These are phyloP conservation scores for Drosophila nigricruria DNA, from an alignment of 2,888 invertebrate species.

Conservation along the genomic window DNA sequence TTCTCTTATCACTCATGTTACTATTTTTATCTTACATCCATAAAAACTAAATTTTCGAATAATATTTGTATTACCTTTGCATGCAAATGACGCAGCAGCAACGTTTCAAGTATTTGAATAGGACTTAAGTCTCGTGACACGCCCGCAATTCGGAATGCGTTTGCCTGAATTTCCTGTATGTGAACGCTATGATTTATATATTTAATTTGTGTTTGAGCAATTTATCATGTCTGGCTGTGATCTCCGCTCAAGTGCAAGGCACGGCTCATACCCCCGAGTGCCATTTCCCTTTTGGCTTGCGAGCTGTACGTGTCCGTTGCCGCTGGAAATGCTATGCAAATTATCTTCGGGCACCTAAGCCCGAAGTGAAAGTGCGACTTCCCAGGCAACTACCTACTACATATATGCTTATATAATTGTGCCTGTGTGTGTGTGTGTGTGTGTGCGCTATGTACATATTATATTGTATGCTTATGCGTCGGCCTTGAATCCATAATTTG, in stretches of 20 bases:
- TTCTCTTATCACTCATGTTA: background rate
- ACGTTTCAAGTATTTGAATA: background rate
- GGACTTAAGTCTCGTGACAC: background rate
- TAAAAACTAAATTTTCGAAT: background rate
- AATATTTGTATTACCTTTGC: conserved; percentile 14
- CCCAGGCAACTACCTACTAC: conserved; percentile 34
- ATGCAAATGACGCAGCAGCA: background rate
- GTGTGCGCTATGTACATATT: conserved; percentile 13
- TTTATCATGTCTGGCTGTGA: conserved; percentile 65
- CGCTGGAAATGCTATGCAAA: conserved; percentile 67
- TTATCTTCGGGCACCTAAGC: conserved; percentile 65
- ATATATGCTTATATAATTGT: conserved; percentile 1
- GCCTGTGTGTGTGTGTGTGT: background rate
- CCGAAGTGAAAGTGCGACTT: conserved; percentile 74
- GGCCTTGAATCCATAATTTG: conserved; percentile 81
- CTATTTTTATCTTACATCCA: background rate
- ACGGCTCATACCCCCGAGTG: background rate
- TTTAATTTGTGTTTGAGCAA: conserved; percentile 76
- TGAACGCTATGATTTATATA: conserved; percentile 71
- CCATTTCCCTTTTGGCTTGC: background rate
- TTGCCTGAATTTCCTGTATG: conserved; percentile 44
- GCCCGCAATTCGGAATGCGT: conserved; percentile 32
- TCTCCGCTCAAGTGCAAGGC: conserved; percentile 24
- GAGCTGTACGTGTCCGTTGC: conserved; percentile 21
- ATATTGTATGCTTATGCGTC: conserved; percentile 28